phyloP scores from a whole-genome alignment of 1,140 invertebrate species.

The Orchestia grillus region DNA sequence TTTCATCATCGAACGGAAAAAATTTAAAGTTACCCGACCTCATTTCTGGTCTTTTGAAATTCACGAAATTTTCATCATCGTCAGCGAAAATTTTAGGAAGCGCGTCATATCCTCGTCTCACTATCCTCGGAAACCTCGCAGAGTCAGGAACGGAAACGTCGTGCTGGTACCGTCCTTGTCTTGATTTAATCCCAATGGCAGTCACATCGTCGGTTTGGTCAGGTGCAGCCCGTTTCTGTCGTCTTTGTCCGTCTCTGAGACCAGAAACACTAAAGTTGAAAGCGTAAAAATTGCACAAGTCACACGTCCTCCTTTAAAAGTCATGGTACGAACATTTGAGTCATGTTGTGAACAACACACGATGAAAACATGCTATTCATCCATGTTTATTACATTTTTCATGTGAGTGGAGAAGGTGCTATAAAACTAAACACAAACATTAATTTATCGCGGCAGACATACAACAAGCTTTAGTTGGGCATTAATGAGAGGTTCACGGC shows the following conservation, averaged over 20 bases:
- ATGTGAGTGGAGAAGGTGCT: neutral
- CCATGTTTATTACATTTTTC: neutral
- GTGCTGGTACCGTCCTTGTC: neutral
- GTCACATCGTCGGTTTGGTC: neutral
- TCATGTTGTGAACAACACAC: neutral
- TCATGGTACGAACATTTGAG: neutral
- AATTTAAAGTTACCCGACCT: neutral
- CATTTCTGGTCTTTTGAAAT: neutral
- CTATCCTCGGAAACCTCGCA: neutral
- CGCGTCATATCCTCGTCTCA: neutral
- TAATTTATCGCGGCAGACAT: neutral
- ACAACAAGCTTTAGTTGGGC: neutral
- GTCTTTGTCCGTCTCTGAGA: neutral
- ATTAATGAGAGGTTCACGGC: neutral
- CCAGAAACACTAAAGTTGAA: neutral
- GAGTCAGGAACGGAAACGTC: neutral
- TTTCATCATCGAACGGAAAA: neutral
- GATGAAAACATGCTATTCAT: neutral
- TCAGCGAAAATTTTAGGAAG: neutral
- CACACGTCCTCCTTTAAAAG: neutral
- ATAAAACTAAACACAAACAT: neutral
- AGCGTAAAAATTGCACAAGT: neutral
- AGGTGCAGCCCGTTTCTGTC: neutral
- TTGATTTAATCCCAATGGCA: neutral
- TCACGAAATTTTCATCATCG: constrained; percentile 14